These are phyloP conservation scores for Chloroclysta siterata DNA, from an alignment of 2,888 invertebrate genomes.

Conservation along the genomic window DNA sequence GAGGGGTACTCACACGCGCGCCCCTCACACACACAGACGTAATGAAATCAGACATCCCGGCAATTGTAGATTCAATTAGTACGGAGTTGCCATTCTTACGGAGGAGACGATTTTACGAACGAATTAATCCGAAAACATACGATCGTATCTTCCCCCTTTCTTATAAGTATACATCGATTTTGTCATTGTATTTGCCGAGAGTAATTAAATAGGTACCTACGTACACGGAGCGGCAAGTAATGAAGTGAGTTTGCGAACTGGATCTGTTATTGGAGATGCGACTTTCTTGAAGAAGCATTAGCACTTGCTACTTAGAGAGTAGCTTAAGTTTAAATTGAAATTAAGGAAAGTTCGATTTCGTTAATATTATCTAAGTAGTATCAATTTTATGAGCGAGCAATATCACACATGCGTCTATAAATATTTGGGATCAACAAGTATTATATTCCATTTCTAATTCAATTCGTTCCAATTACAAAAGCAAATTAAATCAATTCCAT, in stretches of 20 bases:
- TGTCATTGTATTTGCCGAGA: slow-evolving; percentile 74
- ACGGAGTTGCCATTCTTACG: slow-evolving; percentile 84
- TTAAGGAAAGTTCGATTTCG: slow-evolving; percentile 20
- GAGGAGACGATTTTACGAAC: slow-evolving; percentile 84
- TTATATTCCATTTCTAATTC: slow-evolving; percentile 10
- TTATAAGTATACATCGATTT: slow-evolving; percentile 68
- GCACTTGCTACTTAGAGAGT: slow-evolving; percentile 33
- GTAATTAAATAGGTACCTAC: slow-evolving; percentile 80
- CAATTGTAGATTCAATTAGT: slow-evolving; percentile 85
- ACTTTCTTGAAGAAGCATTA: slow-evolving; percentile 36
- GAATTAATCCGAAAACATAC: slow-evolving; percentile 85
- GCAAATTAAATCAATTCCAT: slow-evolving; percentile 52
- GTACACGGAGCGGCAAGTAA: slow-evolving; percentile 55
- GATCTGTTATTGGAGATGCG: slow-evolving; percentile 40
- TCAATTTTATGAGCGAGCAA: not conserved
- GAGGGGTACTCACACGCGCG: slow-evolving; percentile 51
- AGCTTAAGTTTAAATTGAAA: slow-evolving; percentile 40
- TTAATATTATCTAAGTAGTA: slow-evolving; percentile 6
- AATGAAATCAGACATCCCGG: slow-evolving; percentile 83
- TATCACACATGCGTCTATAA: not conserved
- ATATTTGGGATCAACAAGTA: not conserved
- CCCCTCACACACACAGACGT: slow-evolving; percentile 63
- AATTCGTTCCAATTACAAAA: slow-evolving; percentile 31
- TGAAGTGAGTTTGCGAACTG: slow-evolving; percentile 39
- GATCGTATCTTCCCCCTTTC: slow-evolving; percentile 77